Evolutionary conservation across 1,140 invertebrate genomes (phyloP).

Genomic region (Pogonomyrmex barbatus): DNA sequence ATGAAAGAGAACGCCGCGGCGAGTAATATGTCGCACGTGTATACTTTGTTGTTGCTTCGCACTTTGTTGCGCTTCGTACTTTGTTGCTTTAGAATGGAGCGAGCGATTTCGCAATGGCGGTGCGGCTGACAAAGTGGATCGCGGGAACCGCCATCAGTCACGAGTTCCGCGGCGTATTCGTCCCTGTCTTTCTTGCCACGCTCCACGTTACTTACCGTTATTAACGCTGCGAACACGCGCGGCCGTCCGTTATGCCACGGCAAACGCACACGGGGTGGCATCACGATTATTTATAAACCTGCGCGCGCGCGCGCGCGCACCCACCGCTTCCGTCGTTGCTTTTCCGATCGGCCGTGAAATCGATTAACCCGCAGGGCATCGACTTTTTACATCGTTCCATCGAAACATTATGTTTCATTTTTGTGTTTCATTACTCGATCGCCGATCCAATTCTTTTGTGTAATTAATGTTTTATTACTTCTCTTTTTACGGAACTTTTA

Average conservation of each 20-base stretch:
- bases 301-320: slow-evolving; percentile 2
- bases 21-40: slow-evolving; percentile 55
- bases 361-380: slow-evolving; percentile 49
- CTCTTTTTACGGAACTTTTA: not conserved
- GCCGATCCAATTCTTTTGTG: not conserved
- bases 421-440: slow-evolving; percentile 8
- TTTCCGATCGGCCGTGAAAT: slow-evolving; percentile 63
- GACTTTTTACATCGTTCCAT: slow-evolving; percentile 42
- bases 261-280: slow-evolving; percentile 22
- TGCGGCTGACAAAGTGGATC: slow-evolving; percentile 66
- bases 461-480: not conserved
- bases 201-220: slow-evolving; percentile 69
- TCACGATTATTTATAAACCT: slow-evolving; percentile 69
- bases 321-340: slow-evolving; percentile 53
- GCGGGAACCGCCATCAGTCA: slow-evolving; percentile 55
- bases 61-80: slow-evolving; percentile 41
- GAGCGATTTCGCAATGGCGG: slow-evolving; percentile 22
- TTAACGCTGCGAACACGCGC: slow-evolving; percentile 60
- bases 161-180: slow-evolving; percentile 62
- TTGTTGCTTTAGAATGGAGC: slow-evolving; percentile 20
- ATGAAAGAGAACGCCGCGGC: slow-evolving; percentile 16
- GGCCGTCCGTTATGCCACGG: slow-evolving; percentile 59
- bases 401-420: slow-evolving; percentile 22
- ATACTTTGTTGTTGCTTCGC: slow-evolving; percentile 53
- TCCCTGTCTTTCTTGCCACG: slow-evolving; percentile 61